A percentile compares a stretch with the other conserved stretches of the same genome.
phyloP scores from a whole-genome alignment of 2,797 vertebrate genomes.

The Malurus splendens region DNA sequence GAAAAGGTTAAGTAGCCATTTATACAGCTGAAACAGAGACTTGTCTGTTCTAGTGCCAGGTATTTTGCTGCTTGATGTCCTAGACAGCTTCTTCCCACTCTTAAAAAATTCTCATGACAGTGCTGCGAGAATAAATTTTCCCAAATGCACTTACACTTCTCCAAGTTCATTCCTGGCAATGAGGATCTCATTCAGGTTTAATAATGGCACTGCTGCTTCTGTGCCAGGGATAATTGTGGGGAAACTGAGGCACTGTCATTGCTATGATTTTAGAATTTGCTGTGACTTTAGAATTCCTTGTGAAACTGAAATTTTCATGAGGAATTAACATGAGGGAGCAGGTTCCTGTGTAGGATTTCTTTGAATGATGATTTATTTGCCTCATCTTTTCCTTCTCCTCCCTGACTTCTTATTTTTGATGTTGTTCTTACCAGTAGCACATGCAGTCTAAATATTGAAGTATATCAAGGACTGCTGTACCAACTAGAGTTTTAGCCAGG shows the following conservation, averaged over 20 bases:
- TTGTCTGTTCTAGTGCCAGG: not conserved
- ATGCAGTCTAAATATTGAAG: not conserved
- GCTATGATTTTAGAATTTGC: not conserved
- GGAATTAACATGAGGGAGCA: not conserved
- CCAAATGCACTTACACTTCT: not conserved
- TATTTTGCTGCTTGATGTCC: not conserved
- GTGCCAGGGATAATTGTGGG: not conserved
- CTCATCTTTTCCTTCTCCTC: not conserved
- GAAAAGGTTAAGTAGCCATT: not conserved
- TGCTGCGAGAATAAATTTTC: not conserved
- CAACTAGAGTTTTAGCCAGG: not conserved
- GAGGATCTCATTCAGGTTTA: not conserved
- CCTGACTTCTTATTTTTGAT: not conserved
- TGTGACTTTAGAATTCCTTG: not conserved
- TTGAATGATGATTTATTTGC: not conserved
- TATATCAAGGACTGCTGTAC: not conserved
- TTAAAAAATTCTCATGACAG: not conserved
- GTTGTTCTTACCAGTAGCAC: not conserved
- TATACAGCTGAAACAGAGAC: not conserved
- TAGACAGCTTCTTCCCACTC: not conserved
- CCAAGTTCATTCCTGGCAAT: not conserved
- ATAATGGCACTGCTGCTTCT: not conserved
- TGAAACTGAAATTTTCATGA: not conserved
- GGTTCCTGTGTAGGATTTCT: not conserved
- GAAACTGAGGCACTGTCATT: not conserved